These are phyloP conservation scores for Lepidochrysops patricia DNA, from an alignment of 2,888 invertebrate genomes.

Conservation along the genomic window DNA sequence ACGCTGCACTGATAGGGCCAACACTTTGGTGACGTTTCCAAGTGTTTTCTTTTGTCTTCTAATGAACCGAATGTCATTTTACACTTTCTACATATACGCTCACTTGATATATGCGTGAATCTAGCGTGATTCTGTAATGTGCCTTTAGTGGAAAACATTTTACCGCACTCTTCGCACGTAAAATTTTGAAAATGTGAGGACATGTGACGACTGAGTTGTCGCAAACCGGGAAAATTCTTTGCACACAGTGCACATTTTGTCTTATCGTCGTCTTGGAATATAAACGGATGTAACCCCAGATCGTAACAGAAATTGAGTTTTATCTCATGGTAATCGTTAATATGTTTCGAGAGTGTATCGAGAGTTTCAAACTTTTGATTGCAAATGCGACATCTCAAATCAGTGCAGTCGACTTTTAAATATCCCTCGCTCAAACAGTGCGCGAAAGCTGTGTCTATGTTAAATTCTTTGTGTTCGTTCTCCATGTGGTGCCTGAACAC, in stretches of 20 bases:
- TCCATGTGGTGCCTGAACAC: constrained; percentile 34
- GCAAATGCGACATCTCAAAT: constrained; percentile 38
- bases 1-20: constrained; percentile 34
- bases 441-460: constrained; percentile 28
- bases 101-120: constrained; percentile 28
- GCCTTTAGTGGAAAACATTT: constrained; percentile 31
- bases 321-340: constrained; percentile 30
- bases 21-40: constrained; percentile 30
- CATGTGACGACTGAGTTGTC: constrained; percentile 37
- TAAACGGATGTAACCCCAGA: constrained; percentile 38
- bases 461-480: constrained; percentile 32
- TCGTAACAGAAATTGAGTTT: constrained; percentile 30
- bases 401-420: constrained; percentile 37
- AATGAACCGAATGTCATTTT: constrained; percentile 31
- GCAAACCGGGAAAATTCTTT: constrained; percentile 33
- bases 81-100: constrained; percentile 34
- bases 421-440: constrained; percentile 29
- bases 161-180: constrained; percentile 42
- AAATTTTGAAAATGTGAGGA: constrained; percentile 36
- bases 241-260: constrained; percentile 35
- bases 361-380: constrained; percentile 25
- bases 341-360: constrained; percentile 33
- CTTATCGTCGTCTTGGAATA: constrained; percentile 29
- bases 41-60: constrained; percentile 32
- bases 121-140: constrained; percentile 32